A percentile compares a stretch with the other conserved stretches of the same genome.
Conservation (phyloP, 2,113 vertebrate genomes). For the Capreolus pygargus region DNA sequence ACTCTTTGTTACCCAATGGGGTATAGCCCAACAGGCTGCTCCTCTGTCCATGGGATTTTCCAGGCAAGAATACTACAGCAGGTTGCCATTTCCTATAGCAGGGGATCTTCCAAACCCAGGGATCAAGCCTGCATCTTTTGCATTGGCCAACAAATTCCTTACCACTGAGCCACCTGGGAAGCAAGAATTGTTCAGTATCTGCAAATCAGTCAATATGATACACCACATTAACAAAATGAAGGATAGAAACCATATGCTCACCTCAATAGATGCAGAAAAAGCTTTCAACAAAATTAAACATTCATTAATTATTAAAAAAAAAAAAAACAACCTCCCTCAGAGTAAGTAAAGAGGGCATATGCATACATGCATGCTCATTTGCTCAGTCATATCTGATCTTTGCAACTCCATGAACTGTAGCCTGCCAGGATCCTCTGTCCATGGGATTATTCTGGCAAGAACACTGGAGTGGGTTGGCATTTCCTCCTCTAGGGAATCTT, state of each 20-base stretch:
- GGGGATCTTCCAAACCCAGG: background rate
- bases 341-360: background rate
- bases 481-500: background rate
- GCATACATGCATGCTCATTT: background rate
- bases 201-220: background rate
- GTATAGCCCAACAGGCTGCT: background rate
- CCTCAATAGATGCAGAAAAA: background rate
- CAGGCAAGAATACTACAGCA: background rate
- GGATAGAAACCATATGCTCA: background rate
- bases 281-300: background rate
- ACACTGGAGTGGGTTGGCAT: background rate
- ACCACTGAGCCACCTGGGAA: background rate
- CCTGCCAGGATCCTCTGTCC: background rate
- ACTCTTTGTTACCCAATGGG: background rate
- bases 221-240: background rate
- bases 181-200: background rate
- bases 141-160: background rate
- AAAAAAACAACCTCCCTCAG: background rate
- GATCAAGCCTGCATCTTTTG: background rate
- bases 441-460: background rate
- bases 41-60: background rate
- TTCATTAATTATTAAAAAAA: background rate
- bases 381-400: background rate
- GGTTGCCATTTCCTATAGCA: background rate
- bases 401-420: background rate